These are phyloP conservation scores for Thysanoteuthis rhombus DNA, from an alignment of 2,888 invertebrate species.

Conservation along the genomic window DNA sequence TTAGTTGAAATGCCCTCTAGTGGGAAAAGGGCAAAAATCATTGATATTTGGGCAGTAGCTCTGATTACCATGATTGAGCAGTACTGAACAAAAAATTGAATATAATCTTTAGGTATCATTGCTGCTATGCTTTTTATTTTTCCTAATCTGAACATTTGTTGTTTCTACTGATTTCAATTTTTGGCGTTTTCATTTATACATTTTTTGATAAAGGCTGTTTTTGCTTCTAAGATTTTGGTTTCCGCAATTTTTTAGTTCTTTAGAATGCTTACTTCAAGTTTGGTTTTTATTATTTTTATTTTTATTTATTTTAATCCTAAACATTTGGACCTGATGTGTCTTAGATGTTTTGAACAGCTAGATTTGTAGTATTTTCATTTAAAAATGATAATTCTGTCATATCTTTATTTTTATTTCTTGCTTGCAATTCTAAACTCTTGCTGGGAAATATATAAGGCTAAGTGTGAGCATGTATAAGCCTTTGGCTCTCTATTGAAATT, in stretches of 20 bases:
- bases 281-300: not conserved
- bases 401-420: constrained; percentile 12
- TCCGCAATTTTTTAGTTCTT: not conserved
- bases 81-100: not conserved
- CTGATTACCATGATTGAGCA: not conserved
- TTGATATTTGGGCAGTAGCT: too few species aligned
- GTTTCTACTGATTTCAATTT: not conserved
- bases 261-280: not conserved
- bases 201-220: not conserved
- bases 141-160: not conserved
- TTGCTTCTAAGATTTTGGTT: constrained; percentile 12
- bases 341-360: not conserved
- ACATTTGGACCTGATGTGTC: not conserved
- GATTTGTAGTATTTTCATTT: not conserved
- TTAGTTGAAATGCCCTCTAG: not conserved
- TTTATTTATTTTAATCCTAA: not conserved
- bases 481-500: not conserved
- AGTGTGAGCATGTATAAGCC: not conserved
- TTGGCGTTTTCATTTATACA: not conserved
- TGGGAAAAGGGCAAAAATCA: not conserved
- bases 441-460: not conserved
- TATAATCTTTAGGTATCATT: not conserved
- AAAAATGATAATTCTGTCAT: not conserved
- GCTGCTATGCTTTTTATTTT: not conserved
- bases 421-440: not conserved